A percentile compares a stretch with the other conserved stretches of the same genome.
phyloP scores from a whole-genome alignment of 2,888 invertebrate genomes.

The Neocrepidodera transversa region DNA sequence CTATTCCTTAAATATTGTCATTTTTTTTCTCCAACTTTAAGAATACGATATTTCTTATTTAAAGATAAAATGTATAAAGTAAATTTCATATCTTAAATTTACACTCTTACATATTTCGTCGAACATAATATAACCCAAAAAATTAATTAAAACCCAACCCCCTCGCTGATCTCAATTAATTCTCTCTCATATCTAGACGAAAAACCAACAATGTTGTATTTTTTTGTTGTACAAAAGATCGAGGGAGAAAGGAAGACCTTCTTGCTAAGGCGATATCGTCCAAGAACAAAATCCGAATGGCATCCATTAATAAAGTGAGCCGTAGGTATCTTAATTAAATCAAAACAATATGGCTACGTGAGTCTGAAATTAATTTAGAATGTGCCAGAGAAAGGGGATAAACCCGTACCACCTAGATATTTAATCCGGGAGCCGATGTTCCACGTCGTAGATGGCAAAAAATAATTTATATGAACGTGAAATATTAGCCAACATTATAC shows the following conservation, averaged over 20 bases:
- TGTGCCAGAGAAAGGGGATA: conserved; percentile 28
- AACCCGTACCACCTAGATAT: conserved; percentile 15
- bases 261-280: conserved; percentile 23
- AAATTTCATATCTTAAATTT: neutral
- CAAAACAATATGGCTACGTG: conserved; percentile 59
- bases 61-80: no score
- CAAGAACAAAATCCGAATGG: conserved; percentile 33
- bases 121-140: neutral
- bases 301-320: conserved; percentile 54
- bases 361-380: conserved; percentile 57
- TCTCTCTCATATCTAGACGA: neutral
- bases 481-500: no score
- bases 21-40: no score
- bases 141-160: neutral
- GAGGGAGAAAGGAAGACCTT: neutral
- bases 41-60: no score
- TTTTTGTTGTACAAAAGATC: neutral
- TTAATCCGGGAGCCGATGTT: conserved; percentile 15
- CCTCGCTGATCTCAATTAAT: neutral
- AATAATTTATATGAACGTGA: neutral
- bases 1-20: conserved; percentile 7
- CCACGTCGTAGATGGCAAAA: neutral
- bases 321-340: conserved; percentile 59
- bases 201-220: neutral
- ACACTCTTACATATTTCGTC: neutral